Evolutionary conservation across 2,113 vertebrate genomes (phyloP).

Genomic region (Serilophus lunatus): DNA sequence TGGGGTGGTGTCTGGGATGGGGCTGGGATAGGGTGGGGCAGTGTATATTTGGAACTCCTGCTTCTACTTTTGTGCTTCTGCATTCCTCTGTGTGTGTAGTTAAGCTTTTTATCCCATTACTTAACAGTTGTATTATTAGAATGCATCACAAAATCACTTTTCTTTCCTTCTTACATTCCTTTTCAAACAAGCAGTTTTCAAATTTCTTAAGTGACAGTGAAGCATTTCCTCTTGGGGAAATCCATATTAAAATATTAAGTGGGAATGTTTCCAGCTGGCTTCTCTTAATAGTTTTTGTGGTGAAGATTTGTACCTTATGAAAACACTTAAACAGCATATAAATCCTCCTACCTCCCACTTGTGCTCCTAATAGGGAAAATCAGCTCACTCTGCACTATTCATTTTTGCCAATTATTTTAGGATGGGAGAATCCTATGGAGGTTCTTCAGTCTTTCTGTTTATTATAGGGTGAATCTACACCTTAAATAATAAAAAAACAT

Average conservation of each 20-base stretch:
- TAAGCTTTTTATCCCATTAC: not conserved
- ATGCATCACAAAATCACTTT: not conserved
- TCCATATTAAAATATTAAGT: constrained; percentile 44
- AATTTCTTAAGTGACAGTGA: not conserved
- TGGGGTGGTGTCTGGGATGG: not conserved
- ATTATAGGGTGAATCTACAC: not conserved
- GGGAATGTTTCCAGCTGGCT: constrained; percentile 36
- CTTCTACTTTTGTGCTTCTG: not conserved
- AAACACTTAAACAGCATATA: constrained; percentile 40
- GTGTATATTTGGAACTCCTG: not conserved
- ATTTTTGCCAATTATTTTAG: constrained; percentile 1
- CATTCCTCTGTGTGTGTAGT: not conserved
- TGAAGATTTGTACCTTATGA: constrained; percentile 40
- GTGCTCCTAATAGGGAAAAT: constrained; percentile 5
- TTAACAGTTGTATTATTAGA: not conserved
- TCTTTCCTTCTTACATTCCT: not conserved
- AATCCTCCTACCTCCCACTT: constrained; percentile 9
- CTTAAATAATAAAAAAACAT: not conserved
- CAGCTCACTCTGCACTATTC: not conserved
- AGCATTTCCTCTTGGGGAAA: constrained; percentile 35
- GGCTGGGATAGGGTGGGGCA: not conserved
- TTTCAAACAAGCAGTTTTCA: constrained; percentile 6
- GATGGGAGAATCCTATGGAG: not conserved
- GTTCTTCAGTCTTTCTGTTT: not conserved
- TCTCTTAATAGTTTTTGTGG: constrained; percentile 23